Base-by-base conservation (phyloP, 2,888 invertebrate species). In the Phortica magna region DNA sequence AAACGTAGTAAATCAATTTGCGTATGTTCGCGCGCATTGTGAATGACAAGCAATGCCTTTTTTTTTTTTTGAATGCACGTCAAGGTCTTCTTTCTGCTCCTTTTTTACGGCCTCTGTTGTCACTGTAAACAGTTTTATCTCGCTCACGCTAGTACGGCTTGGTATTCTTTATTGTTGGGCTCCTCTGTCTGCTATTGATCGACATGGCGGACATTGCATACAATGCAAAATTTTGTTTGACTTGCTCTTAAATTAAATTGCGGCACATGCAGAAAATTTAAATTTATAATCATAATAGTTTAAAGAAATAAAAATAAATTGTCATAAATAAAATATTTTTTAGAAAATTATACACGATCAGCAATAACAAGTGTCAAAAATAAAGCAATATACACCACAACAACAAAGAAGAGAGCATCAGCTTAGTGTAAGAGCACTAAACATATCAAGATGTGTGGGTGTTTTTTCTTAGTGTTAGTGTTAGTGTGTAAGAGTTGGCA, bases 1-100 rank as follows among this genome's bases (percentile, higher is more conserved):
- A 10, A 39, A 67, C 67, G 39, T 42, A 41, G 67, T 64, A 64
- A 64, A 67, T 67, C 67, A 67, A 42, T 41, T 67, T 67, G 67
- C 42, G 67, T 42, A 67, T 67, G 41, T 67, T 67, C 12, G 10
- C 17, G 17, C 12, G 14, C 48, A 48, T 48, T 42, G 17, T 42
- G 67, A 42, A 67, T 67, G 42, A 7, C 42, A 41, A 67, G 7
- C n/a, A 64, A 14, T 5, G 39, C 19, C 1, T 64, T 12, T 22
- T 12, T 17, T 22, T 12, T 48, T 7, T n/a, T 31, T 31, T 31
- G 1, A 4, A 17, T 67, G 17, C 43, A 67, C 9, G 7, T 67
- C n/a, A 42, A 22, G 41, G 9, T 22, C n/a, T 67, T 42, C 19
- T n/a, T 59, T 59, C 19, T 59, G 59, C 59, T 59, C n/a, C n/a